Evolutionary conservation across 2,113 vertebrate species (phyloP).

Genomic region (Gymnocephalus cernua): DNA sequence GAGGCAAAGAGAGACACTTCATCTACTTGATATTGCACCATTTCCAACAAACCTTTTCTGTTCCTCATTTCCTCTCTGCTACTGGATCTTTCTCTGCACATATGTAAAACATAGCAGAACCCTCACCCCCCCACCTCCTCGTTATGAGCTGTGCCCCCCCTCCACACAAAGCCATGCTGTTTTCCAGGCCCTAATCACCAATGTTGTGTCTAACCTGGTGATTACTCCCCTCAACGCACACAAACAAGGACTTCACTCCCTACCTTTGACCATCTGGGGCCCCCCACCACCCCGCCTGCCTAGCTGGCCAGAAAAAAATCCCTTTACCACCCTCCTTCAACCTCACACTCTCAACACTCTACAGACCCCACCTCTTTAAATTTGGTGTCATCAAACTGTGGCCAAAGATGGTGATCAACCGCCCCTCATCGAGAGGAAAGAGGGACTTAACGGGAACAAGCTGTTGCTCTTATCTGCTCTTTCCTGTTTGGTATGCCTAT

Average conservation of each 20-base stretch:
- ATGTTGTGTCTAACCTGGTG: conserved; percentile 81
- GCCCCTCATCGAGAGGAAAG: conserved; percentile 46
- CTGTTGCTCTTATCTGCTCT: conserved; percentile 55
- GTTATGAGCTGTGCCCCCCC: conserved; percentile 19
- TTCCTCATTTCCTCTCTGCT: conserved; percentile 19
- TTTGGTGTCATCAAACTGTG: conserved; percentile 46
- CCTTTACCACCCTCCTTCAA: conserved; percentile 25
- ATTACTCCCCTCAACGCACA: conserved; percentile 73
- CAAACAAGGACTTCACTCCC: conserved; percentile 79
- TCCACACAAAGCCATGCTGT: conserved; percentile 58
- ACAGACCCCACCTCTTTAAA: conserved; percentile 35
- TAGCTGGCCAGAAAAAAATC: conserved; percentile 63
- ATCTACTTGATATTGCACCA: not conserved
- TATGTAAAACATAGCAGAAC: conserved; percentile 47
- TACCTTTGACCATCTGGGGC: conserved; percentile 78
- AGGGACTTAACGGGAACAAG: conserved; percentile 52
- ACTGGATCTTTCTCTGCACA: not conserved
- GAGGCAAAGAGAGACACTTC: conserved; percentile 9
- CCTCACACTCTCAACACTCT: conserved; percentile 7
- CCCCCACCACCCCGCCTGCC: conserved; percentile 57
- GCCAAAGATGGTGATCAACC: conserved; percentile 35
- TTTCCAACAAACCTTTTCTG: conserved; percentile 26
- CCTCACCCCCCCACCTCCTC: not conserved
- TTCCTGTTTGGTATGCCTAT: conserved; percentile 63
- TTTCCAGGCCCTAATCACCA: conserved; percentile 57